A percentile compares a stretch with the other conserved stretches of the same genome.
Evolutionary conservation across 2,797 vertebrate species (phyloP).

Genomic region (Picus viridis): DNA sequence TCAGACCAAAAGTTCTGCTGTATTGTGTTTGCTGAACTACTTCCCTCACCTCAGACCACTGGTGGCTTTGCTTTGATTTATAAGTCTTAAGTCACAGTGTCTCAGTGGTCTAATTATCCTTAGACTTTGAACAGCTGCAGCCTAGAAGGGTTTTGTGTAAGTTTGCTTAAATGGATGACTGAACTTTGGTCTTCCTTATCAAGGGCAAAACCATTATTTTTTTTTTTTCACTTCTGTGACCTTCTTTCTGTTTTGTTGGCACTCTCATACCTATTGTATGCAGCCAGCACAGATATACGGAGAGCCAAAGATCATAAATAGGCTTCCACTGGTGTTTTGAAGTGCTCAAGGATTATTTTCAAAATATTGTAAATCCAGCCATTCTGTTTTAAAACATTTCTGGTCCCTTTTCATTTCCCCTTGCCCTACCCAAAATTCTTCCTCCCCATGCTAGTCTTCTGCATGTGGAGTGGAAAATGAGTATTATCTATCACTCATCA

Average conservation of each 20-base stretch:
- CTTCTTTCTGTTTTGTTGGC: background rate
- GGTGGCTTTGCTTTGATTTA: background rate
- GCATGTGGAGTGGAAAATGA: background rate
- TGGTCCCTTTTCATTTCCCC: background rate
- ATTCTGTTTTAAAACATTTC: background rate
- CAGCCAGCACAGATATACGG: accelerated
- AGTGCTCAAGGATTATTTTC: background rate
- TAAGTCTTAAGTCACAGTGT: background rate
- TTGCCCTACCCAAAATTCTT: background rate
- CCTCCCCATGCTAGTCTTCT: background rate
- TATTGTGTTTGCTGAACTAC: background rate
- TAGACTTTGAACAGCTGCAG: background rate
- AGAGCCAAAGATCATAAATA: background rate
- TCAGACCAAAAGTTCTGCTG: background rate
- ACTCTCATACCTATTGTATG: background rate
- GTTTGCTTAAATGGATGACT: conserved; percentile 9
- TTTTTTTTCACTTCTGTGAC: background rate
- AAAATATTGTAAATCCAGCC: background rate
- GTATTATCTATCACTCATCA: background rate
- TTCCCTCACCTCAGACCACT: background rate
- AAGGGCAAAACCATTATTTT: background rate
- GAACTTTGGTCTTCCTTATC: conserved; percentile 11
- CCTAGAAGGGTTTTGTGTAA: background rate
- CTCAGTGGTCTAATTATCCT: conserved; percentile 3
- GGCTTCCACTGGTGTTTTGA: background rate